A percentile compares a stretch with the other conserved stretches of the same genome.
Evolutionary conservation across 2,797 vertebrate species (phyloP).

Genomic region (Artibeus lituratus): DNA sequence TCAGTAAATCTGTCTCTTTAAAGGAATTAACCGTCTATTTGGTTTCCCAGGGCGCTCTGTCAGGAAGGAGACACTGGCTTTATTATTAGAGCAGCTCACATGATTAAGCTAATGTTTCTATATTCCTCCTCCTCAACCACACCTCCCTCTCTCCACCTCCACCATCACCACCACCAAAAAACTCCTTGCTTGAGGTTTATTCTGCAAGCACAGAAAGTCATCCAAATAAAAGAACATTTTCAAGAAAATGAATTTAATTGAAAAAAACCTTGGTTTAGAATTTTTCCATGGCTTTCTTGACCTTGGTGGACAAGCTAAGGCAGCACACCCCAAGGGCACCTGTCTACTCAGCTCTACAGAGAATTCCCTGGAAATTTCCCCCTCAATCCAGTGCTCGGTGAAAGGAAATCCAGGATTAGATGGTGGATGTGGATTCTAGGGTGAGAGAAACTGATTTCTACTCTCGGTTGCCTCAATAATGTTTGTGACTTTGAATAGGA

Average conservation of each 20-base stretch:
- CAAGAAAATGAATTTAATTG: conserved; percentile 62
- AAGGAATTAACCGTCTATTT: conserved; percentile 68
- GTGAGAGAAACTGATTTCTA: neutral
- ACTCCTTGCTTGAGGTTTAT: neutral
- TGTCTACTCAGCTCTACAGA: neutral
- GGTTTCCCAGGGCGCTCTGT: conserved; percentile 63
- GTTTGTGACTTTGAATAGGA: neutral
- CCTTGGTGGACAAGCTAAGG: conserved; percentile 52
- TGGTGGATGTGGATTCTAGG: neutral
- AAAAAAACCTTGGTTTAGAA: neutral
- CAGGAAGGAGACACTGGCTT: conserved; percentile 10
- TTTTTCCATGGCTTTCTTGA: conserved; percentile 1
- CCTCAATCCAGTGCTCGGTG: neutral
- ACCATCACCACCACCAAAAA: neutral
- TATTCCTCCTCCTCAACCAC: conserved; percentile 22
- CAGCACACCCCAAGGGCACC: neutral
- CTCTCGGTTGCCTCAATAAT: too few relatives aligned
- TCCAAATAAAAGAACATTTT: conserved; percentile 70
- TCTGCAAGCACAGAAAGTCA: conserved; percentile 25
- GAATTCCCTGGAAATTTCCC: neutral
- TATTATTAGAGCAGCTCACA: conserved; percentile 50
- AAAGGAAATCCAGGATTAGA: neutral
- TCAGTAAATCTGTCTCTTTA: conserved; percentile 72
- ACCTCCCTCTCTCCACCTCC: neutral
- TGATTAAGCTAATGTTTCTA: conserved; percentile 35